phyloP scores from a whole-genome alignment of 2,113 vertebrate species.

The Embiotoca jacksoni region DNA sequence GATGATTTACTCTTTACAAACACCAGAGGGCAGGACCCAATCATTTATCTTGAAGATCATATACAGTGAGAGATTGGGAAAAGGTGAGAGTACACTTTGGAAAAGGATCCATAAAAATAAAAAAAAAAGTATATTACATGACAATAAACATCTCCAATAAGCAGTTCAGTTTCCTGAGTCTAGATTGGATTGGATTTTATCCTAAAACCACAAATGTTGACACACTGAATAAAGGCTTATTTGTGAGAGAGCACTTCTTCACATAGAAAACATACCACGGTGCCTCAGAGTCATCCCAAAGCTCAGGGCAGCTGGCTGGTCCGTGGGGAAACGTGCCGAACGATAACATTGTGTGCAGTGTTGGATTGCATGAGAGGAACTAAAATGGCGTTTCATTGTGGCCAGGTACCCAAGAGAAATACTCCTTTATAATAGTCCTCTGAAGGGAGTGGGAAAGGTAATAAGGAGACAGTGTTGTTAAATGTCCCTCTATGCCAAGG shows the following conservation, averaged over 20 bases:
- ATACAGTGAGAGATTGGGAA: neutral
- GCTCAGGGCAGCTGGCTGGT: constrained; percentile 31
- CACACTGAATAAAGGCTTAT: constrained; percentile 23
- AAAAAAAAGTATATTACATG: neutral
- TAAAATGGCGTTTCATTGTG: constrained; percentile 66
- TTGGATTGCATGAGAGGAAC: constrained; percentile 54
- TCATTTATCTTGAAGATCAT: constrained; percentile 14
- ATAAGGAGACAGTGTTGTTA: constrained; percentile 42
- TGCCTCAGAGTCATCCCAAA: constrained; percentile 13
- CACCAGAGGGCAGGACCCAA: constrained; percentile 71
- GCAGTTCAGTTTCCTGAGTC: constrained; percentile 1
- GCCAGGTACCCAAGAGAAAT: constrained; percentile 64
- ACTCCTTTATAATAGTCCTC: constrained; percentile 43
- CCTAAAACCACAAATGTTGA: constrained; percentile 42
- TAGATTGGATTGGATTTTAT: constrained; percentile 22
- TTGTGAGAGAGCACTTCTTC: constrained; percentile 40
- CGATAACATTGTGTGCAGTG: constrained; percentile 66
- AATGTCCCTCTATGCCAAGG: constrained; percentile 49
- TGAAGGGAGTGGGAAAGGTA: constrained; percentile 36
- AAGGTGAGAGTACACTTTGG: constrained; percentile 8
- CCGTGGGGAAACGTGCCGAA: constrained; percentile 57
- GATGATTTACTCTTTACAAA: constrained; percentile 14
- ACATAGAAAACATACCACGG: constrained; percentile 34
- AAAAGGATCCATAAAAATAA: neutral
- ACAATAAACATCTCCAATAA: neutral